phyloP scores from a whole-genome alignment of 2,888 invertebrate genomes.

The Drosophila ustulata region DNA sequence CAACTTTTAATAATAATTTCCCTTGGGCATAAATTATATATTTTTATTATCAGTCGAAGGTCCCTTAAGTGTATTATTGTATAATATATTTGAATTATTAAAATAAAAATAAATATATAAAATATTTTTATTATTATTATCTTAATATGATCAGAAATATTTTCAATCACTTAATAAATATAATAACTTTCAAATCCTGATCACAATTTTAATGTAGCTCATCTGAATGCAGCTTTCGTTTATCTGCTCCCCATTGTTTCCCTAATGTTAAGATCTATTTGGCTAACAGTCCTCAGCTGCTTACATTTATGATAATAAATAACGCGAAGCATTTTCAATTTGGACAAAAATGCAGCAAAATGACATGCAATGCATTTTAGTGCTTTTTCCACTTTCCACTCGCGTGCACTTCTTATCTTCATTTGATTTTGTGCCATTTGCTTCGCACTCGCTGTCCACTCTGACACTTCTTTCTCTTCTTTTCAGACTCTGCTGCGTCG shows the following conservation, averaged over 20 bases:
- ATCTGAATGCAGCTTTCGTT: background rate
- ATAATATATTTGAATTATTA: too few relatives aligned
- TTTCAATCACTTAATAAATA: background rate
- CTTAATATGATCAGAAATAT: too few relatives aligned
- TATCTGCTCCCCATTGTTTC: background rate
- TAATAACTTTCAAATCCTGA: background rate
- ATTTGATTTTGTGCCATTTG: constrained; percentile 52
- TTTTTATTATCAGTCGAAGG: too few relatives aligned
- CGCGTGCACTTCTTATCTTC: constrained; percentile 49
- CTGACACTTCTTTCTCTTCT: constrained; percentile 17
- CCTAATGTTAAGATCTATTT: background rate
- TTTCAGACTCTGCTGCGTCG: background rate
- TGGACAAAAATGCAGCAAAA: constrained; percentile 53
- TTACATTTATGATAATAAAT: constrained; percentile 40
- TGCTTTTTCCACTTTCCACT: constrained; percentile 43
- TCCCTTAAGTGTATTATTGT: too few relatives aligned
- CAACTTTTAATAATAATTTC: too few relatives aligned
- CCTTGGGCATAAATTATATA: too few relatives aligned
- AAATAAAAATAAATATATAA: too few relatives aligned
- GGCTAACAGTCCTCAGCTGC: constrained; percentile 10
- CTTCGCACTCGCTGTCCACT: constrained; percentile 37
- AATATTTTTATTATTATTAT: too few relatives aligned
- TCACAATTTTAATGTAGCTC: background rate
- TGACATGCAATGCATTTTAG: constrained; percentile 65
- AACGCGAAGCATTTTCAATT: constrained; percentile 69